Evolutionary conservation across 2,113 vertebrate species (phyloP).

Genomic region (Ailurus styani): DNA sequence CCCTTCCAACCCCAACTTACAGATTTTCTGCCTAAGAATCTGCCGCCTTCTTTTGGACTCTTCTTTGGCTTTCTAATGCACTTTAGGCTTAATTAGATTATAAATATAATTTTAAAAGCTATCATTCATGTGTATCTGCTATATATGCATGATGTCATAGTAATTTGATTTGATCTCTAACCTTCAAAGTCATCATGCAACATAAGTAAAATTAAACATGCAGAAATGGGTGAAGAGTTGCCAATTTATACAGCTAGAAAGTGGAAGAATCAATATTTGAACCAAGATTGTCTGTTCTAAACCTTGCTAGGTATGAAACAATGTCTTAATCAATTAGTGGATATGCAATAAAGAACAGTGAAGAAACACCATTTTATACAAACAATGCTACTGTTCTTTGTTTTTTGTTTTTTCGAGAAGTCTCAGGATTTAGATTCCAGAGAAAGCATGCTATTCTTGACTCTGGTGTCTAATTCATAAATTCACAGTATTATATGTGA

Average conservation of each 20-base stretch:
- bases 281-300: neutral
- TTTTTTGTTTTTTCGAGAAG: neutral
- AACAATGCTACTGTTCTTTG: neutral
- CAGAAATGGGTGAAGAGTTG: neutral
- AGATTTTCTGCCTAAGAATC: neutral
- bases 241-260: neutral
- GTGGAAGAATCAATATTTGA: neutral
- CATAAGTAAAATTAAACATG: neutral
- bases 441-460: neutral
- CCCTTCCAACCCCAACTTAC: neutral
- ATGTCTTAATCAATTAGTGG: neutral
- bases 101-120: neutral
- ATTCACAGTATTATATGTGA: neutral
- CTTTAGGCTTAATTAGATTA: neutral
- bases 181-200: neutral
- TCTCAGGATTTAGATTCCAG: neutral
- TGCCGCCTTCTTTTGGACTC: neutral
- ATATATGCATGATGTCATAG: neutral
- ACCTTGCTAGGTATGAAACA: neutral
- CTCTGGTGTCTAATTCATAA: neutral
- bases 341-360: neutral
- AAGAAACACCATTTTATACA: neutral
- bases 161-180: constrained; percentile 9
- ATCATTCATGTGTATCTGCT: neutral
- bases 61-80: neutral